These are phyloP conservation scores for Venusia cambrica DNA, from an alignment of 2,888 invertebrate species.

Conservation along the genomic window DNA sequence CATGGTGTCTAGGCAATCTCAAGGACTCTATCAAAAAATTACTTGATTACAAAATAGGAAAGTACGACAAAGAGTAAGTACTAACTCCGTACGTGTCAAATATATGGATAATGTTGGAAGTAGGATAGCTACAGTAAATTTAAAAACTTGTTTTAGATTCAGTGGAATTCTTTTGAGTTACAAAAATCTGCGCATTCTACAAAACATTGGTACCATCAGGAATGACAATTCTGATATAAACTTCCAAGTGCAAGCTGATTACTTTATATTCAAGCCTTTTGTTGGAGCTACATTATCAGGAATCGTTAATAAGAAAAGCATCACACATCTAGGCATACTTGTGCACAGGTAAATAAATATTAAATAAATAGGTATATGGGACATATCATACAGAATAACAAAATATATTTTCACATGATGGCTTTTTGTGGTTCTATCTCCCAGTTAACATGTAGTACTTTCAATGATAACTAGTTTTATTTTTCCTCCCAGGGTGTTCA, in stretches of 20 bases:
- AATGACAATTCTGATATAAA: constrained; percentile 84
- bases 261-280: constrained; percentile 83
- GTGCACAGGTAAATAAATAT: constrained; percentile 85
- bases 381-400: no score
- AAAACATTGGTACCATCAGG: constrained; percentile 79
- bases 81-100: no score
- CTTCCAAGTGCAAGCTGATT: constrained; percentile 85
- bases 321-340: constrained; percentile 84
- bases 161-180: constrained; percentile 85
- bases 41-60: constrained; percentile 80
- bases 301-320: constrained; percentile 84
- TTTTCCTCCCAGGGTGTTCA: constrained; percentile 83
- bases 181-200: constrained; percentile 82
- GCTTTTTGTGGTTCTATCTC: no score
- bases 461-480: constrained; percentile 1
- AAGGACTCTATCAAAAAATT: constrained; percentile 81
- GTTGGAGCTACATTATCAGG: constrained; percentile 83
- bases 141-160: constrained; percentile 73
- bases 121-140: no score
- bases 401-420: no score
- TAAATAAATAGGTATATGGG: no score
- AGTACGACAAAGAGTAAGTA: constrained; percentile 83
- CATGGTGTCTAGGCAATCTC: constrained; percentile 82
- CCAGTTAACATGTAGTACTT: no score
- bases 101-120: no score